Evolutionary conservation across 2,113 vertebrate genomes (phyloP), one percentile per base, ranked within the genome.

Genomic region (Ameiurus melas): DNA sequence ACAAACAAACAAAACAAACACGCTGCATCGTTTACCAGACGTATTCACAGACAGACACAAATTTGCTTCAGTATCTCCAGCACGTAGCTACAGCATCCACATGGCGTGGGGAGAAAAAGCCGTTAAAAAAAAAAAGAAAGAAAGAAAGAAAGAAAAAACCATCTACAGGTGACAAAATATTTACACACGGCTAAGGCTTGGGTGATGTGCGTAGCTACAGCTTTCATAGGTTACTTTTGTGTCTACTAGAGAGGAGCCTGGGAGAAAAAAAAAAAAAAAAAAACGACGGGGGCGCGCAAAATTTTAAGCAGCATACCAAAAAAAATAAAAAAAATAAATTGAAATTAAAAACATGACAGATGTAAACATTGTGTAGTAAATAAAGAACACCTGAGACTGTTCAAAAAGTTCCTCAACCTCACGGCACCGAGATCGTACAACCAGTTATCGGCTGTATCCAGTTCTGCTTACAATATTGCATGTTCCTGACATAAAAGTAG

Each of bases 181-280:
- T 81, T 55, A 83, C 30, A 22, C 13, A 64, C 84, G 8, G n/a
- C 62, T 47, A 60, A 64, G n/a, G 64, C 53, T 71, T 14, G 10
- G 64, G 77, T 25, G 81, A 83, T 53, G 71, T 51, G 66, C 16
- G 53, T 30, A 90, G 89, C 92, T 77, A 87, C 94, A 93, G 95
- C 95, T 92, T 95, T 95, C 95, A 96, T 94, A 92, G 93, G 91
- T 90, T 92, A 93, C 92, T 89, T 64, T 87, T 88, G 91, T 88
- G 90, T 89, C 89, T 89, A 84, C 85, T 78, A 57, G 39, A 33
- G 60, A 84, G 78, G 20, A 81, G 78, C 85, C 19, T 58, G 81
- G 58, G 39, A 4, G 39, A 43, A 4, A 43, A 43, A 39, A 39
- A 39, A 39, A 39, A 39, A 39, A 39, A 39, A 43, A 6, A 47